Evolutionary conservation across 1,140 invertebrate species (phyloP), one percentile per base, ranked within the genome.

Genomic region (Nymphalis io): DNA sequence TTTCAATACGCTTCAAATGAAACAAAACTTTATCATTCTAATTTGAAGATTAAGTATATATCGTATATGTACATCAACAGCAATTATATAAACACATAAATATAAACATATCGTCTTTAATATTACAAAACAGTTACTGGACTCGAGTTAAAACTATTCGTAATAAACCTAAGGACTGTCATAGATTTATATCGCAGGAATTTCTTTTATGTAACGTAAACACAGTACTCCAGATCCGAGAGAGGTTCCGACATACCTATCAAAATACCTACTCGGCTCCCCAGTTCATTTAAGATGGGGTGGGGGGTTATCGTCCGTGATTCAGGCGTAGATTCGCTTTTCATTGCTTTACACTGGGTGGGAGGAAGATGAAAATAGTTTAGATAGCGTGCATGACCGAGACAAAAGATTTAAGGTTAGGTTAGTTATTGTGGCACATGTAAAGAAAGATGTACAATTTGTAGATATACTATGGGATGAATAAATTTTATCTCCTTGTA

Each of bases 281-380:
- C 84, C 81, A 87, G 86, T 88, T 88, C 84, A 88, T 88, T 89
- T 88, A 86, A 88, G 84, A 86, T 74, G 82, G 87, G 85, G 87
- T 79, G 87, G 85, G 81, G 80, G 72, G 68, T 21, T 53, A 53
- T 53, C 48, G 48, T 75, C 82, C 74, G 85, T 85, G 87, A 89
- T 89, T 89, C 87, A 82, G 84, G 77, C 83, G 84, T 84, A 88
- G 82, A 87, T 87, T 88, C 83, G 76, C 80, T 84, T 88, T 87
- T 85, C 84, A 85, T 84, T 82, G 80, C 83, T 82, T 84, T 81
- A 83, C 83, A 80, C 79, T 53, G 73, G 48, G 85, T 80, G 81
- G 60, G 80, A 87, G 73, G 15, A 74, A 60, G 80, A 86, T 8
- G 63, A 70, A 53, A 23, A 51, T 60, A 74, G 44, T 72, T 63